Evolutionary conservation across 2,888 invertebrate species (phyloP), one percentile per base, ranked within the genome.

Genomic region (Eledona agricola): DNA sequence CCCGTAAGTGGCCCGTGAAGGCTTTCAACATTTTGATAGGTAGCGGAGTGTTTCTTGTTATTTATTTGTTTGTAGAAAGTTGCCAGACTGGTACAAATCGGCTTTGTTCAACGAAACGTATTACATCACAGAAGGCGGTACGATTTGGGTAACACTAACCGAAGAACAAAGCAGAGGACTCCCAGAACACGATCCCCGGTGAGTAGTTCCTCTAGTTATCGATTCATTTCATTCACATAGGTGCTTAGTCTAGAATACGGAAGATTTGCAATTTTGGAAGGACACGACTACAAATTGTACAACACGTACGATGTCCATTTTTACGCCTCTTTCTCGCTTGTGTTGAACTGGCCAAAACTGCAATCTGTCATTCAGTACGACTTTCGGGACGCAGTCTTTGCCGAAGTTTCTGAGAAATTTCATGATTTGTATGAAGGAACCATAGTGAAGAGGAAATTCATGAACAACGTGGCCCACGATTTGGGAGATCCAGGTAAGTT

Each of bases 281-380:
- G 96, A 1, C 96, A 96, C 72, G 96, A 96, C 76, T 96, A 96
- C 76, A 83, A 93, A 67, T 96, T 97, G 96, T 93, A 91, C 74
- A 96, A 95, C 70, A 95, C 96, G 0, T 96, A 96, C 72, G 96
- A 96, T 78, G 96, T 96, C 6, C 96, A 96, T 77, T 96, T 95
- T 78, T 96, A 96, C 75, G 95, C 96, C 1, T 95, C 96, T 0
- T 94, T 90, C 72, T 92, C 95, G n/a, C 78, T 96, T 64, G 85
- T 89, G 4, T 88, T 89, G 79, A 81, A 96, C 51, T 97, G 95
- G 94, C 96, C 97, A 16, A 85, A 90, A 75, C 80, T 97, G 63
- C 95, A 96, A 78, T 82, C 87, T 1, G 83, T 83, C 64, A 70
- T 93, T 58, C 92, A 93, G 71, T 90, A 89, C 65, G 90, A 91